phyloP scores from a whole-genome alignment of 2,797 vertebrate species.

The Lacerta bilineata region DNA sequence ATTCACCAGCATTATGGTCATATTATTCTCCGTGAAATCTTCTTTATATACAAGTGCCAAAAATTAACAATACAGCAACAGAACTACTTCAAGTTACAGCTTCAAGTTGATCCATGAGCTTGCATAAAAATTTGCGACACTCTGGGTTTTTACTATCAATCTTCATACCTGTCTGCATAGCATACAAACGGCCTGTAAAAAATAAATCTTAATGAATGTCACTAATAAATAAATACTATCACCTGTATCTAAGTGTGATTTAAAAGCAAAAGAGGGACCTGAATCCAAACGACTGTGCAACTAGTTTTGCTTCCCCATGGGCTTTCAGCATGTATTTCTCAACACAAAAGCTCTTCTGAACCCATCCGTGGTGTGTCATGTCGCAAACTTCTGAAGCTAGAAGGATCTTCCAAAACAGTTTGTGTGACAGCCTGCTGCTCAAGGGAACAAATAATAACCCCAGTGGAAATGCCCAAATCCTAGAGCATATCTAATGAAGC shows the following conservation, averaged over 20 bases:
- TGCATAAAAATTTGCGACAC: slow-evolving; percentile 94
- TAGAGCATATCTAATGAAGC: too few species aligned
- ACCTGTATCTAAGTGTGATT: neutral
- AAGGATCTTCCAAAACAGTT: neutral
- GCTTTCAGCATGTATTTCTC: neutral
- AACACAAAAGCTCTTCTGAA: neutral
- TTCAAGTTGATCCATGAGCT: slow-evolving; percentile 98
- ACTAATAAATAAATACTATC: neutral
- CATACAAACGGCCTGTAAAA: slow-evolving; percentile 91
- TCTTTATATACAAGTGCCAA: neutral
- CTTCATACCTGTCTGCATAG: slow-evolving; percentile 98
- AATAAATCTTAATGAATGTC: slow-evolving; percentile 33
- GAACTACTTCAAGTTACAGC: slow-evolving; percentile 85
- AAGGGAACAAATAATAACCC: neutral
- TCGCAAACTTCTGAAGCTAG: neutral
- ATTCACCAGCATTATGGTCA: slow-evolving; percentile 32
- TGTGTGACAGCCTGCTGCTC: neutral
- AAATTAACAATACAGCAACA: slow-evolving; percentile 26
- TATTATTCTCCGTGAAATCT: neutral
- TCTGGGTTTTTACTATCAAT: slow-evolving; percentile 97
- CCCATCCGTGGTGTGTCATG: neutral
- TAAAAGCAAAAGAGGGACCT: neutral
- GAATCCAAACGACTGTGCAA: neutral
- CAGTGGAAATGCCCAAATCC: neutral
- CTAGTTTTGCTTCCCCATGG: neutral